phyloP scores from a whole-genome alignment of 2,888 invertebrate genomes.

The Eupithecia inturbata region DNA sequence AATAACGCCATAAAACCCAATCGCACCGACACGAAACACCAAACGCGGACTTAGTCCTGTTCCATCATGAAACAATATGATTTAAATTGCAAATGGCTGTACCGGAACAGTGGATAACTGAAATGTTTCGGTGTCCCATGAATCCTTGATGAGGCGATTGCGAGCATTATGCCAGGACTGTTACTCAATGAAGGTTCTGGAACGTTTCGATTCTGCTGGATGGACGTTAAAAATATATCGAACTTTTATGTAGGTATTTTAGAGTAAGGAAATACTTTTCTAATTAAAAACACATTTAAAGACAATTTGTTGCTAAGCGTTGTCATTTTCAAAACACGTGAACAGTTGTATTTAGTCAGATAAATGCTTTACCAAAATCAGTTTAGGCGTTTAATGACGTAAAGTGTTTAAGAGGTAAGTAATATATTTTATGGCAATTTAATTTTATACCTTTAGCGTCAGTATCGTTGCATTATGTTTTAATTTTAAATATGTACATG shows the following conservation, averaged over 20 bases:
- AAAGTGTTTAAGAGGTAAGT: no score
- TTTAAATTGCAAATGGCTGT: slow-evolving; percentile 42
- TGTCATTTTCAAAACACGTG: not conserved
- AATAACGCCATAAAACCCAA: slow-evolving; percentile 5
- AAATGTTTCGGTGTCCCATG: slow-evolving; percentile 55
- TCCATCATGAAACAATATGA: slow-evolving; percentile 28
- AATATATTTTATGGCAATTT: no score
- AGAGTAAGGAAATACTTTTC: no score
- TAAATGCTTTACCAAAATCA: not conserved
- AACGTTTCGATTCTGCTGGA: not conserved
- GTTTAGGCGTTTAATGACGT: not conserved
- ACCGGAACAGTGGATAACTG: slow-evolving; percentile 46
- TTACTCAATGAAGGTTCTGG: not conserved
- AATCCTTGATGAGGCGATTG: slow-evolving; percentile 51
- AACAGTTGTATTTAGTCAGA: not conserved
- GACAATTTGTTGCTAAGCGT: no score
- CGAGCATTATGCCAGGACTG: not conserved
- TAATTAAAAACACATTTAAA: no score
- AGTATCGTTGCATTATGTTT: no score
- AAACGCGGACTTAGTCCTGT: slow-evolving; percentile 8
- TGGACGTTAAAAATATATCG: not conserved
- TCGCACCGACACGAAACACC: not conserved
- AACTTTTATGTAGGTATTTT: not conserved
- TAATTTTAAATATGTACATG: no score
- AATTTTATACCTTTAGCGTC: no score